A percentile compares a stretch with the other conserved stretches of the same genome.
phyloP scores from a whole-genome alignment of 2,113 vertebrate species.

The Pelobates fuscus region DNA sequence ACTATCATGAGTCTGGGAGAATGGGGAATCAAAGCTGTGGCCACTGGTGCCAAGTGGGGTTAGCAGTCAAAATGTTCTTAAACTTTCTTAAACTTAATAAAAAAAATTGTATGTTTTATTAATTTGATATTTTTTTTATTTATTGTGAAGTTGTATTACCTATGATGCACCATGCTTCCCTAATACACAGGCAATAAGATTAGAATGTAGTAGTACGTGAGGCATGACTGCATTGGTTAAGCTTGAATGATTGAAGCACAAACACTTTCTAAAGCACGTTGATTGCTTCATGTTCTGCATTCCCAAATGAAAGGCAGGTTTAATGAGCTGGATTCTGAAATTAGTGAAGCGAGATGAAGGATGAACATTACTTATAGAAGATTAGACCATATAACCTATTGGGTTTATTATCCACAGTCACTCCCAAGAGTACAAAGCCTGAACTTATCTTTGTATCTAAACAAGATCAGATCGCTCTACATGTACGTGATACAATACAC shows the following conservation, averaged over 20 bases:
- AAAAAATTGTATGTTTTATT: too few species aligned
- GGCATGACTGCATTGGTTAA: constrained; percentile 27
- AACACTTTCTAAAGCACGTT: constrained; percentile 15
- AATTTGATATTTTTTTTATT: too few species aligned
- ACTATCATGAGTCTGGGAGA: too few species aligned
- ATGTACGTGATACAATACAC: too few species aligned
- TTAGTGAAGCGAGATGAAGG: constrained; percentile 2
- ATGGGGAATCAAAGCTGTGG: too few species aligned
- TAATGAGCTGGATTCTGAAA: constrained; percentile 9
- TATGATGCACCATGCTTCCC: background rate
- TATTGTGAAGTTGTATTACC: too few species aligned
- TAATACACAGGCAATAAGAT: constrained; percentile 20
- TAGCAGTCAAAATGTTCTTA: too few species aligned
- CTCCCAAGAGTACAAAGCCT: background rate
- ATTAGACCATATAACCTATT: background rate
- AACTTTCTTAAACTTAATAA: too few species aligned
- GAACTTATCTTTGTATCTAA: too few species aligned
- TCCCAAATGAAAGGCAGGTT: constrained; percentile 12
- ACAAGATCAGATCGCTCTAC: too few species aligned
- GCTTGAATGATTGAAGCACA: constrained; percentile 18
- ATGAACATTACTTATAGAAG: background rate
- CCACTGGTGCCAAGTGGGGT: too few species aligned
- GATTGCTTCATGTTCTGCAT: constrained; percentile 13
- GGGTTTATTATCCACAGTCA: background rate
- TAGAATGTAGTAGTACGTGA: constrained; percentile 1